Evolutionary conservation across 2,888 invertebrate genomes (phyloP), one percentile per base, ranked within the genome.

Genomic region (Branchellion lobata): DNA sequence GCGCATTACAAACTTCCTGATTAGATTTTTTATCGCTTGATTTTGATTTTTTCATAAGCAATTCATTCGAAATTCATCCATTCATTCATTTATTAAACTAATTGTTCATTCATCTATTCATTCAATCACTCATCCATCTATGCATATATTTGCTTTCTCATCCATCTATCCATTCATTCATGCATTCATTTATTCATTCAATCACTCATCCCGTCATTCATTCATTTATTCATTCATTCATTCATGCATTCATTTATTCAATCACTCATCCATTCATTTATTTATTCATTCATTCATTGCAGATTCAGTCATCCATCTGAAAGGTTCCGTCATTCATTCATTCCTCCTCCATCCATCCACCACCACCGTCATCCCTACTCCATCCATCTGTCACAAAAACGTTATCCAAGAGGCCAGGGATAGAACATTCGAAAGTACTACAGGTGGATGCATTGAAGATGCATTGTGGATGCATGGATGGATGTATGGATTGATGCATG

Each of bases 261-360:
- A 3, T 5, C 21, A 18, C 21, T n/a, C 61, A 57, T 24, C 21
- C 61, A 18, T 57, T n/a, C 21, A 57, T 24, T n/a, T n/a, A 57
- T 57, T 24, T 57, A 5, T 24, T 57, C 5, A 57, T 24, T n/a
- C 61, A 57, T 24, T n/a, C 24, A 24, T 57, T 57, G 14, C 61
- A 57, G 61, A n/a, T 57, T 14, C 21, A 57, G n/a, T 24, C n/a
- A 57, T 57, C 3, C 3, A 18, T 3, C 24, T 24, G 3, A 57
- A 57, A 57, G 24, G 61, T 8, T 24, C 21, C 5, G 14, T 57
- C 61, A 57, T 57, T n/a, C 61, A 57, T 57, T 57, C 61, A 57
- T 57, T 57, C 61, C 61, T 57, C 24, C n/a, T 57, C 24, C 61
- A 57, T 57, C 61, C 61, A 57, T 57, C 61, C 61, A 57, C 61